phyloP scores from a whole-genome alignment of 2,113 vertebrate species.

The Thinocorus orbignyianus region DNA sequence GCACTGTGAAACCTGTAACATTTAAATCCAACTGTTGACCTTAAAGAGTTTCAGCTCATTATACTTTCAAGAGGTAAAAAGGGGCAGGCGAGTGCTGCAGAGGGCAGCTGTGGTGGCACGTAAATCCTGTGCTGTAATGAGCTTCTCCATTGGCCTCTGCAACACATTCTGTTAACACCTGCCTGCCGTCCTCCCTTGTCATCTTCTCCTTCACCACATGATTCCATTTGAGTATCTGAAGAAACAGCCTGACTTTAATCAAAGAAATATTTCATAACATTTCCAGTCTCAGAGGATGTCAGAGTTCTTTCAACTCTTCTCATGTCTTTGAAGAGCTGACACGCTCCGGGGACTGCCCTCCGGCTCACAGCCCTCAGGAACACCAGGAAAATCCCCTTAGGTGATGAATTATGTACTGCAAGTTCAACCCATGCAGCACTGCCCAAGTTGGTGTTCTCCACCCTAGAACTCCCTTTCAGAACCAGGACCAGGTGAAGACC shows the following conservation, averaged over 20 bases:
- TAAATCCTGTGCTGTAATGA: background rate
- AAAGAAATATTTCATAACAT: background rate
- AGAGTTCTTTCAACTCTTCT: background rate
- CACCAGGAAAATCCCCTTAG: background rate
- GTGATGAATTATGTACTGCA: background rate
- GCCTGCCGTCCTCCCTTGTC: background rate
- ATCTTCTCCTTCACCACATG: background rate
- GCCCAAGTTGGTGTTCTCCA: background rate
- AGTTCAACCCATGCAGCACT: background rate
- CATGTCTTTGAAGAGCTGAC: background rate
- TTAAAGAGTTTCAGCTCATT: background rate
- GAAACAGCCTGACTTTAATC: background rate
- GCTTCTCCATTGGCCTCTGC: background rate
- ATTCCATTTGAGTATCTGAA: background rate
- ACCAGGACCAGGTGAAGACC: background rate
- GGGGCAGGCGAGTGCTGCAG: background rate
- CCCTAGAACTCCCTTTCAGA: background rate
- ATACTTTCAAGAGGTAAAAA: background rate
- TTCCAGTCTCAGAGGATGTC: background rate
- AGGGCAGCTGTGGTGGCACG: background rate
- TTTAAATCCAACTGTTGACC: background rate
- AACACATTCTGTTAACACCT: background rate
- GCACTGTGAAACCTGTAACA: background rate
- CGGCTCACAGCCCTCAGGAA: background rate
- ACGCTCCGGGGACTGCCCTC: fast-evolving